phyloP scores from a whole-genome alignment of 2,888 invertebrate species.

The Venusia cambrica region DNA sequence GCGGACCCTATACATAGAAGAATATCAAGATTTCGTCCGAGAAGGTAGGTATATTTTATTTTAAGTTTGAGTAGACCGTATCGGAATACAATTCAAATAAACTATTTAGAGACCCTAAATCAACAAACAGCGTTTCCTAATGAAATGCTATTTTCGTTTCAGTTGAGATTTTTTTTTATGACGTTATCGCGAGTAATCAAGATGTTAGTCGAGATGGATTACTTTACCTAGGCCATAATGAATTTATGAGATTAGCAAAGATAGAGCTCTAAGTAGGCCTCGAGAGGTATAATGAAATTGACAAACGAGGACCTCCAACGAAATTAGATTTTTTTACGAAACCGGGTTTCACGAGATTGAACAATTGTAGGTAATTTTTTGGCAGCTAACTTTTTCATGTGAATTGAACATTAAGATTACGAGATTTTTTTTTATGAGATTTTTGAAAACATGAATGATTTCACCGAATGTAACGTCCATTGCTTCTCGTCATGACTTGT shows the following conservation, averaged over 20 bases:
- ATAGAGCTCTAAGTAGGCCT: conserved; percentile 32
- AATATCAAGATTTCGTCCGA: conserved; percentile 68
- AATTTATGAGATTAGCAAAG: conserved; percentile 27
- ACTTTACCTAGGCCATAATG: conserved; percentile 21
- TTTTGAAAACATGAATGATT: too few relatives aligned
- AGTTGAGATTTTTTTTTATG: too few relatives aligned
- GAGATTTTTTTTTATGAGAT: too few relatives aligned
- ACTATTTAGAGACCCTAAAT: too few relatives aligned
- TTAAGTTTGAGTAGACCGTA: too few relatives aligned
- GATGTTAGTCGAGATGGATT: neutral
- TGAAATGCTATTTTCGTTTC: too few relatives aligned
- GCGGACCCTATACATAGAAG: conserved; percentile 81
- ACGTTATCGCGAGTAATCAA: too few relatives aligned
- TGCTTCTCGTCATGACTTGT: too few relatives aligned
- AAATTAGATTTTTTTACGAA: conserved; percentile 30
- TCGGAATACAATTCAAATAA: too few relatives aligned
- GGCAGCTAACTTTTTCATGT: neutral
- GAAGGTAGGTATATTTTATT: conserved; percentile 55
- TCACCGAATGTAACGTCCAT: too few relatives aligned
- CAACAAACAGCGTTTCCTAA: too few relatives aligned
- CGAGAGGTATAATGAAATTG: conserved; percentile 39
- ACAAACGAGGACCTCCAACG: conserved; percentile 32
- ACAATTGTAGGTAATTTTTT: conserved; percentile 1
- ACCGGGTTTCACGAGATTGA: conserved; percentile 13
- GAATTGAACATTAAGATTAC: too few relatives aligned